These are phyloP conservation scores for Balaeniceps rex DNA, from an alignment of 2,113 vertebrate genomes.

Conservation along the genomic window DNA sequence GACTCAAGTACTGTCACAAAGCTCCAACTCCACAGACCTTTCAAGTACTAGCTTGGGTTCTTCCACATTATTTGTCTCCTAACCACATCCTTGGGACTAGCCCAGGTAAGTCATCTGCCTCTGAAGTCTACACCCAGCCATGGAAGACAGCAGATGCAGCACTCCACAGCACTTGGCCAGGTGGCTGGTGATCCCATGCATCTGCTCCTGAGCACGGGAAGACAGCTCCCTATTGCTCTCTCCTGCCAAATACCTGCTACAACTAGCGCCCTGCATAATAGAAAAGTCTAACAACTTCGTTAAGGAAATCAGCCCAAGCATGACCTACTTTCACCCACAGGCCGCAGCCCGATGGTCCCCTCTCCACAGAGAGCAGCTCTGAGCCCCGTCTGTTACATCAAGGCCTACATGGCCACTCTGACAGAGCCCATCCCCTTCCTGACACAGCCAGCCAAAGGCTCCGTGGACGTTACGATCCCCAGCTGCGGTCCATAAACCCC, in stretches of 20 bases:
- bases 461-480: accelerated
- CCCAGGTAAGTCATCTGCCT: no score
- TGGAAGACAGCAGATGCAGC: accelerated
- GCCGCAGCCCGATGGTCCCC: accelerated
- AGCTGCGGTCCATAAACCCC: accelerated
- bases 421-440: accelerated
- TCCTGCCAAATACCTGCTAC: not conserved
- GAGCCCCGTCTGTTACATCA: accelerated
- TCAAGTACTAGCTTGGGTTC: not conserved
- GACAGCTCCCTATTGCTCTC: not conserved
- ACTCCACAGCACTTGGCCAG: accelerated
- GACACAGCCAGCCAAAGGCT: not conserved
- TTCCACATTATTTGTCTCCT: accelerated
- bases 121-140: not conserved
- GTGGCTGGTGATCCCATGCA: accelerated
- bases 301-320: not conserved
- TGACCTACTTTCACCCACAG: not conserved
- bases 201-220: accelerated
- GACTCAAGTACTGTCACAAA: accelerated
- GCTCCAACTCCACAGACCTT: not conserved
- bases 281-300: accelerated
- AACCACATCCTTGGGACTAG: not conserved
- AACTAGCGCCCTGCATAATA: accelerated
- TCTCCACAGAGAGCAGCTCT: accelerated
- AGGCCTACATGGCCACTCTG: not conserved